Evolutionary conservation across 2,113 vertebrate genomes (phyloP), one percentile per base, ranked within the genome.

Genomic region (Poecile atricapillus): DNA sequence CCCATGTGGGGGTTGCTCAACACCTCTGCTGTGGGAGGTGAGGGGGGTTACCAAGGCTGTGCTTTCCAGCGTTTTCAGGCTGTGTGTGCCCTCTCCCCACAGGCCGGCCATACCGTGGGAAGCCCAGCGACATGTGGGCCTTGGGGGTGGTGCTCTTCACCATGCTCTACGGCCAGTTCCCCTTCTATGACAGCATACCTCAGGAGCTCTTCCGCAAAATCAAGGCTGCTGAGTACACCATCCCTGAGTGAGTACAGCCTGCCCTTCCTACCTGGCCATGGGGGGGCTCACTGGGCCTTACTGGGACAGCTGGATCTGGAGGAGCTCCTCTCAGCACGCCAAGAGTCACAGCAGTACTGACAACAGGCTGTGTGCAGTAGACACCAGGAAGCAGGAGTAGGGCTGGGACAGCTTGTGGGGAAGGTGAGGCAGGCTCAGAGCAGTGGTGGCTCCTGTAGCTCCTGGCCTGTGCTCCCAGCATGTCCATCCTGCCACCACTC

Each of bases 181-280:
- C 99, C 46, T 99, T 99, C 98, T 99, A 99, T 55, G 99, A 99
- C 98, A 99, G 99, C 98, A 98, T 99, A 98, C 99, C 99, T 91
- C 99, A 99, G 97, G 99, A 99, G 98, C 99, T 99, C 77, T 99
- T 99, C 98, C 99, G 99, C 58, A 99, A 99, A 96, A 99, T 99
- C 98, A 99, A 99, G 98, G 99, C 99, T 41, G 99, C 99, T 0
- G 99, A 99, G 96, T 99, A 99, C 98, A 98, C 99, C 97, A 99
- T 99, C 97, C 99, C 99, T 2, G 99, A 99, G 99, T 99, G 95
- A 99, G 99, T 99, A 78, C 63, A 27, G 59, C 91, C 58, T 17
- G 35, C 24, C 43, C 39, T 47, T 7, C 70, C 49, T 21, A 46
- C 69, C 65, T 24, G 23, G 2, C 46, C 0, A 3, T 20, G 5